Conservation (phyloP, 2,113 vertebrate species). For the Nettapus auritus region DNA sequence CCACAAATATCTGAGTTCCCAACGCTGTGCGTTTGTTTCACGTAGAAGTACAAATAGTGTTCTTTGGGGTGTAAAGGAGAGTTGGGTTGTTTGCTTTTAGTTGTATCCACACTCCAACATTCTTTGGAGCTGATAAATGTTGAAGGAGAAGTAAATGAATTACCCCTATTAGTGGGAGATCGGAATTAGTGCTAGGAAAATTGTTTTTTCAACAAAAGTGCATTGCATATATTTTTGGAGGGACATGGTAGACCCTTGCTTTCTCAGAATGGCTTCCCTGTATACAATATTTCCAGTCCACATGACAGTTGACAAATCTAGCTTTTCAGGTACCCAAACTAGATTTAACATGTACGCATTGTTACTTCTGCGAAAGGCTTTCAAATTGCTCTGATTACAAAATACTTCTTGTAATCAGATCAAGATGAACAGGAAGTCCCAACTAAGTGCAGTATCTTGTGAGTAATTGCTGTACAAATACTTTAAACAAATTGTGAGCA, state of each 20-base stretch:
- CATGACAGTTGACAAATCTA: neutral
- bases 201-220: neutral
- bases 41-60: neutral
- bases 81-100: neutral
- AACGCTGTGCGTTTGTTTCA: neutral
- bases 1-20: neutral
- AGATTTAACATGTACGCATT: neutral
- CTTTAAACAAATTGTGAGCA: conserved; percentile 39
- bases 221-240: neutral
- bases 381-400: conserved; percentile 36
- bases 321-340: conserved; percentile 4
- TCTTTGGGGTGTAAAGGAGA: neutral
- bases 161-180: neutral
- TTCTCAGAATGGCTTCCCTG: neutral
- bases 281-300: neutral
- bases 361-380: conserved; percentile 27
- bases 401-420: conserved; percentile 59
- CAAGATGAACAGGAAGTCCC: conserved; percentile 46
- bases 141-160: neutral
- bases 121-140: neutral
- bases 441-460: neutral
- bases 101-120: neutral
- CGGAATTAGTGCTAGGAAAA: neutral
- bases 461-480: conserved; percentile 30
- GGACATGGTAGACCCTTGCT: neutral